A percentile compares a stretch with the other conserved stretches of the same genome.
These are phyloP conservation scores for Metopolophium dirhodum DNA, from an alignment of 1,140 invertebrate species.

Conservation along the genomic window DNA sequence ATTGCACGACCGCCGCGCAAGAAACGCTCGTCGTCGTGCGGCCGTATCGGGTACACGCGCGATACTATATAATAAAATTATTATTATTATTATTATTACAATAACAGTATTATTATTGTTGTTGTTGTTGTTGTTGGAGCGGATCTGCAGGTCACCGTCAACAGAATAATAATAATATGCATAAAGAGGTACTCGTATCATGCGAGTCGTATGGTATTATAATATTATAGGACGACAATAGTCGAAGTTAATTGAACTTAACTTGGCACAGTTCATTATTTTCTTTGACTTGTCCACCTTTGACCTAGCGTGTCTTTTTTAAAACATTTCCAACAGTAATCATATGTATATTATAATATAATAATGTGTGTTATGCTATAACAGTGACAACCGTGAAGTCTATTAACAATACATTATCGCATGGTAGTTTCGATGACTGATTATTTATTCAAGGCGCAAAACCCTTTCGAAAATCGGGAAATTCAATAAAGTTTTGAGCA, in stretches of 20 bases:
- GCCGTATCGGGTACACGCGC: not conserved
- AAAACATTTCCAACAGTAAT: not conserved
- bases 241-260: no score
- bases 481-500: not conserved
- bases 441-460: not conserved
- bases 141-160: no score
- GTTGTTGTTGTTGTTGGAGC: no score
- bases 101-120: no score
- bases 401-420: not conserved
- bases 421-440: not conserved
- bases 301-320: not conserved
- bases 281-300: no score
- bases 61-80: not conserved
- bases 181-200: no score
- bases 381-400: not conserved
- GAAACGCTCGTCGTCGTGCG: not conserved
- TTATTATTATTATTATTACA: not conserved
- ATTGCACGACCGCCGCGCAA: not conserved
- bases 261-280: no score
- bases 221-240: no score
- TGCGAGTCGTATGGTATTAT: no score
- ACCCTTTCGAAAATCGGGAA: not conserved
- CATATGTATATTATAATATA: not conserved
- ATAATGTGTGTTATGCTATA: not conserved
- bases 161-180: no score